phyloP scores from a whole-genome alignment of 2,797 vertebrate species.

The Thripadectes ignobilis region DNA sequence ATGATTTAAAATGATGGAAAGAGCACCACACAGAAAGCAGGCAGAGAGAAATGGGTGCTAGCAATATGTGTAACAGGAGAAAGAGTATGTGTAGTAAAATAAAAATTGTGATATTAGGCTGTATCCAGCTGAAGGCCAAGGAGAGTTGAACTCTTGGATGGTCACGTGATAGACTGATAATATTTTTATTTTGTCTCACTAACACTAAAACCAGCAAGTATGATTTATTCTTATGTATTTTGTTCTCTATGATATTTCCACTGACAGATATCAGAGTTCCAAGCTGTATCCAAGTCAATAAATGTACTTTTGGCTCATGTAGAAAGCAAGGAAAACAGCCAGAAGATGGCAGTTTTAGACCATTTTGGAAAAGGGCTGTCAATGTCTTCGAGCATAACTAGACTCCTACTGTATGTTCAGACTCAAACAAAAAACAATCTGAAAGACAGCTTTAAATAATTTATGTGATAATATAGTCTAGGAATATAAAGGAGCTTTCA shows the following conservation, averaged over 20 bases:
- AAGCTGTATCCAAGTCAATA: neutral
- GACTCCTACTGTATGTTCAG: neutral
- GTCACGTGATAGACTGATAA: neutral
- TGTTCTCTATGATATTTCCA: neutral
- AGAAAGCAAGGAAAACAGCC: slow-evolving; percentile 8
- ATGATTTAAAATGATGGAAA: neutral
- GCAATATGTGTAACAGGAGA: neutral
- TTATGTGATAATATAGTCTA: slow-evolving; percentile 62
- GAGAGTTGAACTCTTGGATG: neutral
- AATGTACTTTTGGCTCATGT: neutral
- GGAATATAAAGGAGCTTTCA: slow-evolving; percentile 70
- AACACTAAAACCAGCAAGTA: neutral
- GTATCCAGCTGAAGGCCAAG: neutral
- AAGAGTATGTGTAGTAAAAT: neutral
- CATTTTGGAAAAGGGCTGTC: slow-evolving; percentile 21
- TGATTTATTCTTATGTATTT: neutral
- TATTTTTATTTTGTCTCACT: neutral
- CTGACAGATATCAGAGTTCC: neutral
- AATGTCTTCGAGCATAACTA: neutral
- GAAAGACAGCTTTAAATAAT: slow-evolving; percentile 66
- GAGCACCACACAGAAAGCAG: neutral
- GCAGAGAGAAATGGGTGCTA: neutral
- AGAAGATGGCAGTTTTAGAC: slow-evolving; percentile 80
- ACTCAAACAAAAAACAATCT: slow-evolving; percentile 27
- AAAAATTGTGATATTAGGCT: neutral